Conservation (phyloP, 2,888 invertebrate genomes). For the Xestia xanthographa region DNA sequence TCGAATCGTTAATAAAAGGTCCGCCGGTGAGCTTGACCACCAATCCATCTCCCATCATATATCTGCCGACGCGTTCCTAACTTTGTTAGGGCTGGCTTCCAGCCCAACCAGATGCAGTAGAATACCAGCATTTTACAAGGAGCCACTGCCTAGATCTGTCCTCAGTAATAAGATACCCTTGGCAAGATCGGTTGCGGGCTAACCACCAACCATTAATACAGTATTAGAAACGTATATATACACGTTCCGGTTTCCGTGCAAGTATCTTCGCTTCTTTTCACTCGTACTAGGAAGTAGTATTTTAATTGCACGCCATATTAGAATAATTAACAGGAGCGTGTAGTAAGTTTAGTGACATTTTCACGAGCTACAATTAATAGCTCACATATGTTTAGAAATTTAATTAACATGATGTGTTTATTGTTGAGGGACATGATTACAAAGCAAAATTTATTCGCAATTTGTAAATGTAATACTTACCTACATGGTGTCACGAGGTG, state of each 20-base stretch:
- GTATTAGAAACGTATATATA: constrained; percentile 33
- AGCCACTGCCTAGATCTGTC: neutral
- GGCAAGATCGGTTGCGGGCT: neutral
- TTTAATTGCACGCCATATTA: constrained; percentile 51
- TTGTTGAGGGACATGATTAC: constrained; percentile 9
- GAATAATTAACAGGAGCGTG: constrained; percentile 51
- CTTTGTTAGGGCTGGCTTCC: neutral
- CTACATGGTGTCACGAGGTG: neutral
- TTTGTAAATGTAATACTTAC: constrained; percentile 10
- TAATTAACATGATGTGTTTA: constrained; percentile 32
- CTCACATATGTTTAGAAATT: constrained; percentile 17
- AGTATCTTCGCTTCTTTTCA: constrained; percentile 42
- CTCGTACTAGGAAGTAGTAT: constrained; percentile 42
- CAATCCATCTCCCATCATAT: neutral
- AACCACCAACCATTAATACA: neutral
- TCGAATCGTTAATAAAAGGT: neutral
- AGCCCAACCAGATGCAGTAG: neutral
- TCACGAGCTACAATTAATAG: constrained; percentile 17
- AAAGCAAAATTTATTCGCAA: neutral
- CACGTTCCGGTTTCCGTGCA: constrained; percentile 47
- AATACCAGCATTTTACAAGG: neutral
- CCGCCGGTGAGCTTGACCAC: neutral
- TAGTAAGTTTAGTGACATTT: constrained; percentile 50
- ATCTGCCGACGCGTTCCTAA: neutral
- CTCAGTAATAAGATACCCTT: neutral